phyloP scores from a whole-genome alignment of 2,113 vertebrate genomes.

The Entelurus aequoreus region DNA sequence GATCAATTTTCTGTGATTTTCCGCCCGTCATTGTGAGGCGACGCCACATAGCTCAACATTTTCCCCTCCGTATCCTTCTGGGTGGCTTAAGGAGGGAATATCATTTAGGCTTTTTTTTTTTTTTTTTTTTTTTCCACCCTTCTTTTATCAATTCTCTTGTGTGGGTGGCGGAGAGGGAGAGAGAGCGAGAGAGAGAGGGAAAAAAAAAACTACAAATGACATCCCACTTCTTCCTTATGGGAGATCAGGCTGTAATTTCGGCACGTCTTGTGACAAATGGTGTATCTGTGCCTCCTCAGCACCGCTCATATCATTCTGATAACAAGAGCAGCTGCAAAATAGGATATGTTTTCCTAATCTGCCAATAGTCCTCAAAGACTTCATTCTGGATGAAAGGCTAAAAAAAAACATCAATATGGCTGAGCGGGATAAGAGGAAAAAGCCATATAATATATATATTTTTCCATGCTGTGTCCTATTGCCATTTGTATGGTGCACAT shows the following conservation, averaged over 20 bases:
- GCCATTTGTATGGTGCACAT: slow-evolving; percentile 66
- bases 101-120: neutral
- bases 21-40: slow-evolving; percentile 38
- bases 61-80: slow-evolving; percentile 9
- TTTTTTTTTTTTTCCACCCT: neutral
- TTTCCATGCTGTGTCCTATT: slow-evolving; percentile 47
- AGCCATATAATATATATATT: slow-evolving; percentile 46
- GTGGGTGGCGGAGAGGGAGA: neutral
- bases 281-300: slow-evolving; percentile 54
- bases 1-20: slow-evolving; percentile 71
- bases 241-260: slow-evolving; percentile 44
- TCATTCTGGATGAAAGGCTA: slow-evolving; percentile 69
- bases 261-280: slow-evolving; percentile 32
- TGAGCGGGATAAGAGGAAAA: slow-evolving; percentile 69
- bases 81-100: slow-evolving; percentile 9
- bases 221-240: slow-evolving; percentile 10
- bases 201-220: slow-evolving; percentile 18
- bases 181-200: too few species aligned
- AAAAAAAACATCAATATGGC: slow-evolving; percentile 66
- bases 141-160: slow-evolving; percentile 6
- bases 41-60: slow-evolving; percentile 19
- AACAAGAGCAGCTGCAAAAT: slow-evolving; percentile 59
- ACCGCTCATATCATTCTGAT: slow-evolving; percentile 63
- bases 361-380: slow-evolving; percentile 66
- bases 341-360: slow-evolving; percentile 69